phyloP scores from a whole-genome alignment of 2,888 invertebrate species.

The Caenorhabditis becei region DNA sequence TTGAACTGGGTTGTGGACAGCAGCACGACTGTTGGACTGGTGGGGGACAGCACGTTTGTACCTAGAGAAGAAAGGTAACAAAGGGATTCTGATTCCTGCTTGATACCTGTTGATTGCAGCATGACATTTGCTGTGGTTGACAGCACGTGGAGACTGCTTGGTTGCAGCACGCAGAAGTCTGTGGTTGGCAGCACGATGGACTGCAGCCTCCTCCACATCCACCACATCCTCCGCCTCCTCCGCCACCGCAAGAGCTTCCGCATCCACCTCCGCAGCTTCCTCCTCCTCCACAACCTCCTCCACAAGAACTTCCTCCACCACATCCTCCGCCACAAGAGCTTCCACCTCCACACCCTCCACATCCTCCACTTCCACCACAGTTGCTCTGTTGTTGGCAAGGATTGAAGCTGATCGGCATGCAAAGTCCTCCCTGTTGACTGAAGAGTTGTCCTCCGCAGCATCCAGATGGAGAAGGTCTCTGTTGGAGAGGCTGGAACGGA shows the following conservation, averaged over 20 bases:
- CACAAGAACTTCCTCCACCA: constrained; percentile 42
- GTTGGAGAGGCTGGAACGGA: constrained; percentile 44
- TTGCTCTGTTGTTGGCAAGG: constrained; percentile 45
- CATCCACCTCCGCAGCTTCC: constrained; percentile 29
- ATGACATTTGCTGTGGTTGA: constrained; percentile 42
- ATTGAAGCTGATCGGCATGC: constrained; percentile 63
- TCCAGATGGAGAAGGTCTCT: constrained; percentile 48
- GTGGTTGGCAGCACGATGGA: constrained; percentile 55
- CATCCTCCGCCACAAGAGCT: constrained; percentile 45
- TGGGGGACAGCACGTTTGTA: constrained; percentile 60
- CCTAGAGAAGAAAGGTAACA: no score
- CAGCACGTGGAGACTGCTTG: constrained; percentile 30
- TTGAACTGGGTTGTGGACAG: constrained; percentile 35
- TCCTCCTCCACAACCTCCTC: constrained; percentile 36
- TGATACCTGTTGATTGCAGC: constrained; percentile 53
- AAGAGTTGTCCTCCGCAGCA: constrained; percentile 63
- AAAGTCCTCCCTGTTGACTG: constrained; percentile 57
- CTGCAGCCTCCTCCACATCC: constrained; percentile 48
- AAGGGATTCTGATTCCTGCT: background rate
- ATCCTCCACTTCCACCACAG: constrained; percentile 30
- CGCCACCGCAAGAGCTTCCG: constrained; percentile 33
- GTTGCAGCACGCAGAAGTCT: constrained; percentile 55
- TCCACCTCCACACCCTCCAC: constrained; percentile 43
- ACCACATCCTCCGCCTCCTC: constrained; percentile 36
- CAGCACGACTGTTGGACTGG: constrained; percentile 53